Percentiles rank a stretch among this genome's conserved stretches.
These are phyloP conservation scores for Schizopygopsis pylzovi DNA, from an alignment of 2,797 vertebrate genomes.

Conservation along the genomic window DNA sequence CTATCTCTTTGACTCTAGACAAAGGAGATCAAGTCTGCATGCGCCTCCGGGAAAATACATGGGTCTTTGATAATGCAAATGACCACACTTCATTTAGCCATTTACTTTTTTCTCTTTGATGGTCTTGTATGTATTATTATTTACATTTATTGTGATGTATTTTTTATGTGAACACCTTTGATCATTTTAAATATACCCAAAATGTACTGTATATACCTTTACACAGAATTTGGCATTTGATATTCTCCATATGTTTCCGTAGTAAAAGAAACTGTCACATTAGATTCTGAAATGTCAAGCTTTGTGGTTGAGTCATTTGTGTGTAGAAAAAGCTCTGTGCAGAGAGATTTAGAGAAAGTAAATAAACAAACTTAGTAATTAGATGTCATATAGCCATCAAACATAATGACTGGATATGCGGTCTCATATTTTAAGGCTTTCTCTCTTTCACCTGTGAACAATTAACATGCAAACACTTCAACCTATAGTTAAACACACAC, in stretches of 20 bases:
- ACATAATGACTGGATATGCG: background rate
- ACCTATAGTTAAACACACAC: background rate
- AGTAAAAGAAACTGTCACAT: background rate
- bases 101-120: conserved; percentile 36
- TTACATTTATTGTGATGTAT: background rate
- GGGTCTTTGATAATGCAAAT: background rate
- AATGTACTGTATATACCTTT: background rate
- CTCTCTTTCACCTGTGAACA: background rate
- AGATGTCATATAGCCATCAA: no score
- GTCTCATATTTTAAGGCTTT: background rate
- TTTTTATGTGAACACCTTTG: background rate
- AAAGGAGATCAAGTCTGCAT: conserved; percentile 5
- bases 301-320: background rate
- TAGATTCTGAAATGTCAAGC: background rate
- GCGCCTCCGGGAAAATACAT: background rate
- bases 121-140: no score
- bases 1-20: conserved; percentile 9
- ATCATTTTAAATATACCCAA: background rate
- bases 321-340: background rate
- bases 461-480: background rate
- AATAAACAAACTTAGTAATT: background rate
- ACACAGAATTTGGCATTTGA: background rate
- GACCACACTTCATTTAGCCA: conserved; percentile 33
- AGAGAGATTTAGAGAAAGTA: background rate
- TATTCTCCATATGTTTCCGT: background rate